These are phyloP conservation scores for Myripristis murdjan DNA, from an alignment of 2,797 vertebrate species.

Conservation along the genomic window DNA sequence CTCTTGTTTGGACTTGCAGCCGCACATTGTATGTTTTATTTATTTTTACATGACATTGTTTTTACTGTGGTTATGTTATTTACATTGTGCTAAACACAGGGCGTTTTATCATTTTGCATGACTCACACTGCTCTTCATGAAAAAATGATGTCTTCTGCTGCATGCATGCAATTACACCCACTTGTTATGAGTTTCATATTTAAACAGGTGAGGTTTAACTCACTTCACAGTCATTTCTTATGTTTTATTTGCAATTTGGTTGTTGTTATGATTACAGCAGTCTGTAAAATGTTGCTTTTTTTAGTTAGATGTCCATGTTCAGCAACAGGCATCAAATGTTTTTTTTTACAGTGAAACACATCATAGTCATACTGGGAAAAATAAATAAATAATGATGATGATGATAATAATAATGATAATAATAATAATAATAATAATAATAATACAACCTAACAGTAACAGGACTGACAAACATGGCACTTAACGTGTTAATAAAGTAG, in stretches of 20 bases:
- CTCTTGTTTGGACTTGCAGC: slow-evolving; percentile 86
- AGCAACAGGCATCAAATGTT: not conserved
- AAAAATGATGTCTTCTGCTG: slow-evolving; percentile 33
- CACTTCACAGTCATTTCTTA: slow-evolving; percentile 15
- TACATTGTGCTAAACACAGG: not conserved
- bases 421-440: too few species aligned
- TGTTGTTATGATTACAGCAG: slow-evolving; percentile 7
- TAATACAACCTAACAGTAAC: not conserved
- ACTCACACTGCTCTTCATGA: slow-evolving; percentile 9
- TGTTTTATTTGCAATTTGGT: slow-evolving; percentile 26
- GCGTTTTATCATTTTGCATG: slow-evolving; percentile 52
- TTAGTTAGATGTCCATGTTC: not conserved
- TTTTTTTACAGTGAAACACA: slow-evolving; percentile 10
- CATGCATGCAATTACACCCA: slow-evolving; percentile 40
- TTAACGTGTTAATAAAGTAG: not conserved
- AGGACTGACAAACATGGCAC: too few species aligned
- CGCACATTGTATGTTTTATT: slow-evolving; percentile 80
- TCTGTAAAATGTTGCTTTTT: slow-evolving; percentile 2
- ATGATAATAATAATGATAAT: too few species aligned
- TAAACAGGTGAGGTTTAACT: not conserved
- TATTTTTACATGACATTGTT: slow-evolving; percentile 51
- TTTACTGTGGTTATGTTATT: slow-evolving; percentile 8
- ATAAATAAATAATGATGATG: too few species aligned
- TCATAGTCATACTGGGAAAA: not conserved
- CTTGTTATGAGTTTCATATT: slow-evolving; percentile 1